A percentile compares a stretch with the other conserved stretches of the same genome.
Evolutionary conservation across 2,797 vertebrate species (phyloP).

Genomic region (Melopsittacus undulatus): DNA sequence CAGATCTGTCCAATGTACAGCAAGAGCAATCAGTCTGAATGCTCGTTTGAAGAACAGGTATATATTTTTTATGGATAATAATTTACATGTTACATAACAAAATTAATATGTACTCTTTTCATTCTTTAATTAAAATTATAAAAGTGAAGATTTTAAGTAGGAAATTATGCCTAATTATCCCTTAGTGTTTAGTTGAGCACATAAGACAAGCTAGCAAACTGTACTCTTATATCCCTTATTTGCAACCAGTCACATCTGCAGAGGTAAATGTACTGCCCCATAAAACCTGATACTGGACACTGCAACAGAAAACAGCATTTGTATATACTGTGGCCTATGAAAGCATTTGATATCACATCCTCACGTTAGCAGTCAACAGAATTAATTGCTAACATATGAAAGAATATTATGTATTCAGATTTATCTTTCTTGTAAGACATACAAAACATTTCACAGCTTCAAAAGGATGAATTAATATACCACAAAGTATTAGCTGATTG

Average conservation of each 20-base stretch:
- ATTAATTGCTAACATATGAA: neutral
- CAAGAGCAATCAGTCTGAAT: neutral
- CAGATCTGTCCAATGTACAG: neutral
- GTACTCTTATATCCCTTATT: neutral
- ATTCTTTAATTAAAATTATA: slow-evolving; percentile 10
- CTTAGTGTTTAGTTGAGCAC: neutral
- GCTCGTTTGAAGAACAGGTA: neutral
- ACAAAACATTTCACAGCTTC: neutral
- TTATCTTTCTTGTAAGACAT: neutral
- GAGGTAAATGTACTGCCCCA: neutral
- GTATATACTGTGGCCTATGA: neutral
- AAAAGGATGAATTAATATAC: neutral
- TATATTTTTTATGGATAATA: slow-evolving; percentile 17
- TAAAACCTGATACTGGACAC: neutral
- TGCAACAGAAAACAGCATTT: neutral
- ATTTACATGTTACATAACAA: neutral
- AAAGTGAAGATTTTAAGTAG: neutral
- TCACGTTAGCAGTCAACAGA: neutral
- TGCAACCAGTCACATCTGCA: neutral
- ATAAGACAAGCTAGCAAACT: neutral
- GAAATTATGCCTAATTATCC: neutral
- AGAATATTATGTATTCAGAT: neutral
- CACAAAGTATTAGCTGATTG: neutral
- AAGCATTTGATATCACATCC: neutral
- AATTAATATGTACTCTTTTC: neutral